Evolutionary conservation across 2,888 invertebrate genomes (phyloP).

Genomic region (Acleris literana): DNA sequence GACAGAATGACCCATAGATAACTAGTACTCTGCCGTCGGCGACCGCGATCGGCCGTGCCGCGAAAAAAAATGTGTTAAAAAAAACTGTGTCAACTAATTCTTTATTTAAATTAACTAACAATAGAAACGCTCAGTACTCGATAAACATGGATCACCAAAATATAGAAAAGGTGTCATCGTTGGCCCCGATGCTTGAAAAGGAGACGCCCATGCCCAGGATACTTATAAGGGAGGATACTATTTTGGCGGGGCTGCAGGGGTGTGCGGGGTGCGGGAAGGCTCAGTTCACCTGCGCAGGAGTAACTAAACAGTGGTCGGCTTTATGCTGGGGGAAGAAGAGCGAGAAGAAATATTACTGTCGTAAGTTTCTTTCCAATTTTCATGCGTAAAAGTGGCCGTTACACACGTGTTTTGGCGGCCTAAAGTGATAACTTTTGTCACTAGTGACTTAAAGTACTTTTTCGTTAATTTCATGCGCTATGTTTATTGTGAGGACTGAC

Average conservation of each 20-base stretch:
- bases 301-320: conserved; percentile 69
- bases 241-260: conserved; percentile 63
- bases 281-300: conserved; percentile 67
- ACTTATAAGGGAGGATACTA: conserved; percentile 72
- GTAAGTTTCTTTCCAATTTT: conserved; percentile 55
- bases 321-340: conserved; percentile 73
- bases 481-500: too few species aligned
- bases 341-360: conserved; percentile 68
- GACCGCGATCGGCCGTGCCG: background rate
- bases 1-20: conserved; percentile 40
- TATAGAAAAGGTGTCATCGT: conserved; percentile 45
- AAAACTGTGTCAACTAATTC: background rate
- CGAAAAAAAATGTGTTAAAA: background rate
- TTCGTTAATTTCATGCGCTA: too few species aligned
- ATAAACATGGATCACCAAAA: conserved; percentile 42
- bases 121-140: too few species aligned
- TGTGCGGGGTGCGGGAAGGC: conserved; percentile 69
- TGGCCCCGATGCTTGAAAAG: conserved; percentile 44
- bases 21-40: conserved; percentile 24
- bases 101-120: too few species aligned
- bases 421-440: too few species aligned
- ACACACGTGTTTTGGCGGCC: too few species aligned
- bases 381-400: too few species aligned
- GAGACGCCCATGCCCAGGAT: conserved; percentile 26
- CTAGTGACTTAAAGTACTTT: too few species aligned